A percentile compares a stretch with the other conserved stretches of the same genome.
phyloP scores from a whole-genome alignment of 2,113 vertebrate genomes.

The Megaptera novaeangliae region DNA sequence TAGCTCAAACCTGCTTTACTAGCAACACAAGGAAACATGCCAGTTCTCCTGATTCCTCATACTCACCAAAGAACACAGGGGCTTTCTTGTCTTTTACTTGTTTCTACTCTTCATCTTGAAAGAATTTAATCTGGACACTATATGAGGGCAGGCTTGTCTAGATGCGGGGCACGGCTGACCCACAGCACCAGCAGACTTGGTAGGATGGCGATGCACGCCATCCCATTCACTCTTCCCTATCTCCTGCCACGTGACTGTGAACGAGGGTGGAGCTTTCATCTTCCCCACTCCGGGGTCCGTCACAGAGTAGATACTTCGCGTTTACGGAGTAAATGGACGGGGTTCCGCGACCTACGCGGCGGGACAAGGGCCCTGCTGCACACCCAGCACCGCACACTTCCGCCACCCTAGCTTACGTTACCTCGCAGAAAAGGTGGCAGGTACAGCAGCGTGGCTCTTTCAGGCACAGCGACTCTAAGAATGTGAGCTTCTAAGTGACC shows the following conservation, averaged over 20 bases:
- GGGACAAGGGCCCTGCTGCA: background rate
- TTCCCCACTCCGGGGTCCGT: background rate
- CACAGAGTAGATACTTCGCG: background rate
- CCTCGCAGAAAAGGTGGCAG: background rate
- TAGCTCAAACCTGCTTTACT: background rate
- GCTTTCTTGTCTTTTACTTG: background rate
- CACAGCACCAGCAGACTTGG: background rate
- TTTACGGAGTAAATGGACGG: background rate
- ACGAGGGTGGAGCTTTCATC: background rate
- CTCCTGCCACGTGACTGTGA: background rate
- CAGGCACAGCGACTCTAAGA: background rate
- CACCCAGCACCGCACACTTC: background rate
- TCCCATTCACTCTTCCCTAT: background rate
- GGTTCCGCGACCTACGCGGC: background rate
- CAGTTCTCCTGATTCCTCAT: background rate
- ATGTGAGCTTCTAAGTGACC: background rate
- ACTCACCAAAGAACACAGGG: background rate
- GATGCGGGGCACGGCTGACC: background rate
- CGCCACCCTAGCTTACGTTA: background rate
- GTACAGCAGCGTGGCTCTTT: background rate
- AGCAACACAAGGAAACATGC: background rate
- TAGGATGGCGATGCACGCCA: background rate
- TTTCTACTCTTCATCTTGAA: background rate
- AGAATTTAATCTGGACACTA: background rate
- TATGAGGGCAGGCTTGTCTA: background rate